Conservation (phyloP, 2,797 vertebrate genomes). For the Helicolenus hilgendorfi region DNA sequence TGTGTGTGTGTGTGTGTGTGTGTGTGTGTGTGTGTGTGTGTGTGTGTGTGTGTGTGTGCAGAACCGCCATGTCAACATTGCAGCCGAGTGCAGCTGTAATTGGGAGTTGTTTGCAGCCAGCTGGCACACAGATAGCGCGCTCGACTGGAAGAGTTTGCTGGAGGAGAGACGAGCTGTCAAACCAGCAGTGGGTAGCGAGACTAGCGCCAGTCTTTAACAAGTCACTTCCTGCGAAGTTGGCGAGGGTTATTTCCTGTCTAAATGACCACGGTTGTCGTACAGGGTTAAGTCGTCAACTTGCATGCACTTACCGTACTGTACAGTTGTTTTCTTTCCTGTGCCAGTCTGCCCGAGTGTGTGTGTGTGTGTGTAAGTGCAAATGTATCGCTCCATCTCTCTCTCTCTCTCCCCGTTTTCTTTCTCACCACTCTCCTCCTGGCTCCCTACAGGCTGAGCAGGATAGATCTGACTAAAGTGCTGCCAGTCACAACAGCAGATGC, state of each 20-base stretch:
- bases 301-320: neutral
- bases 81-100: conserved; percentile 68
- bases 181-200: conserved; percentile 4
- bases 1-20: neutral
- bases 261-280: neutral
- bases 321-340: conserved; percentile 25
- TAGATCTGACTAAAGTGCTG: conserved; percentile 87
- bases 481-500: conserved; percentile 89
- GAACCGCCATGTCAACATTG: conserved; percentile 10
- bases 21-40: neutral
- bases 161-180: conserved; percentile 72
- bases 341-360: neutral
- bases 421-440: conserved; percentile 54
- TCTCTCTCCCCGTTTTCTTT: neutral
- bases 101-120: conserved; percentile 65
- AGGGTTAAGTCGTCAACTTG: conserved; percentile 23
- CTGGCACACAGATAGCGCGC: conserved; percentile 47
- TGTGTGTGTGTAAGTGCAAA: neutral
- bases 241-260: conserved; percentile 13
- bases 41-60: neutral
- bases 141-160: conserved; percentile 45
- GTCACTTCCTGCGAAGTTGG: conserved; percentile 30
- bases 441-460: conserved; percentile 73
- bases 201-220: conserved; percentile 30
- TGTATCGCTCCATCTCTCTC: neutral